Base-by-base conservation (phyloP, 2,797 vertebrate genomes). In the Graptemys geographica region DNA sequence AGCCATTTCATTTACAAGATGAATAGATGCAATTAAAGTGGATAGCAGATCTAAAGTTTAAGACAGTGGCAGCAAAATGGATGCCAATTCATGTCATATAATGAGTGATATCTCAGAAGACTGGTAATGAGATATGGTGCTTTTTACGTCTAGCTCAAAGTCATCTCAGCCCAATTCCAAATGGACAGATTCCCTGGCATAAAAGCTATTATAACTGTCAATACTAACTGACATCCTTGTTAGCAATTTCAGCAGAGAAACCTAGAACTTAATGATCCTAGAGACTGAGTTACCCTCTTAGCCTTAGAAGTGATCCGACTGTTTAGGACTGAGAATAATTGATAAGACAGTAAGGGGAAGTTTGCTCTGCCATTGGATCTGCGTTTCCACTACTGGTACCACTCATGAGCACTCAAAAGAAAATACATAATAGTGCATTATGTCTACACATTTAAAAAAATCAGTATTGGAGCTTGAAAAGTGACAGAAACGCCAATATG, bases 161-260 rank as follows among this genome's bases (percentile, higher is more conserved):
- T 53, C 31, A 87, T 44, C 25, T 53, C 49, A 95, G 85, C 49
- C 86, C 86, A 79, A 23, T 82, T 95, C 82, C 28, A 59, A 95
- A 88, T 52, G 83, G 90, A 88, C 69, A 90, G 78, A 87, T 92
- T 95, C 89, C 79, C 88, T 92, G 81, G 84, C 84, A 87, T 85
- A 94, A 92, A 91, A 96, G 51, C 55, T 87, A 88, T 92, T 86
- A 59, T 81, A 91, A 92, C 83, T 95, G 93, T 92, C 90, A 97
- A 95, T 96, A 96, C 90, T 95, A 93, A 96, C 96, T 79, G 96
- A 86, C 52, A 79, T 31, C 57, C 41, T 88, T 92, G 92, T 57
- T 93, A 74, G 92, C 96, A 96, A 91, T 93, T 94, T 91, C 89
- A 95, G 49, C 89, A 88, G 87, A 81, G 31, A 62, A 94, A 91